Evolutionary conservation across 2,888 invertebrate species (phyloP).

Genomic region (Hololepta plana): DNA sequence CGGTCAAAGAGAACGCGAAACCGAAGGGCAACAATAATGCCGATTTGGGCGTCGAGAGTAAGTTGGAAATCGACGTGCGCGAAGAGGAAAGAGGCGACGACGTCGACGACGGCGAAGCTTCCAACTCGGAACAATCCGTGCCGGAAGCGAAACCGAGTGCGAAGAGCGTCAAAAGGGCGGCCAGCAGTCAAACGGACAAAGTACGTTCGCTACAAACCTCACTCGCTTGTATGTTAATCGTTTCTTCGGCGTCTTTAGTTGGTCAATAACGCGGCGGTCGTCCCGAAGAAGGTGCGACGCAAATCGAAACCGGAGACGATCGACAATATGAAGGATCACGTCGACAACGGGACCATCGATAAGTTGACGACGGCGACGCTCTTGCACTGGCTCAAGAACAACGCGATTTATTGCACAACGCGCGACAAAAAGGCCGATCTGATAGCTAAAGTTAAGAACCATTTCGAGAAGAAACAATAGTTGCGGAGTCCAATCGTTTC

Average conservation of each 20-base stretch:
- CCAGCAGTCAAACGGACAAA: too few species aligned
- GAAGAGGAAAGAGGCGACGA: slow-evolving; percentile 2
- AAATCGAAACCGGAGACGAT: slow-evolving; percentile 12
- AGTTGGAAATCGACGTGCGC: slow-evolving; percentile 9
- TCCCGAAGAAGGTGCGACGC: slow-evolving; percentile 11
- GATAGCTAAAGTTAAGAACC: slow-evolving; percentile 12
- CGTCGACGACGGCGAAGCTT: slow-evolving; percentile 4
- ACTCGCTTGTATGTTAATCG: too few species aligned
- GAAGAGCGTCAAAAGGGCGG: too few species aligned
- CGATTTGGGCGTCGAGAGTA: slow-evolving; percentile 9
- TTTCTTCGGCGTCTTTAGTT: too few species aligned
- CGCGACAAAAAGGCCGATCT: slow-evolving; percentile 13
- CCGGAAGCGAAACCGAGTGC: slow-evolving; percentile 3
- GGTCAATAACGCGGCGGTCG: too few species aligned
- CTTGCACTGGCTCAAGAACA: slow-evolving; percentile 12
- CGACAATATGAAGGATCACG: slow-evolving; percentile 13
- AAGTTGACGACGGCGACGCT: slow-evolving; percentile 13
- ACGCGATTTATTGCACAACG: slow-evolving; percentile 12
- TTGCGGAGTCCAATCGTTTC: too few species aligned
- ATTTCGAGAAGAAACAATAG: too few species aligned
- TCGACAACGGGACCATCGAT: slow-evolving; percentile 12
- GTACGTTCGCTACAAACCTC: too few species aligned
- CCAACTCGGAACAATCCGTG: not conserved
- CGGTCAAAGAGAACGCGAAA: slow-evolving; percentile 1
- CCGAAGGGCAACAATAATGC: slow-evolving; percentile 8